Percentiles rank a stretch among this genome's conserved stretches.
Evolutionary conservation across 2,888 invertebrate genomes (phyloP).

Genomic region (Minunthozetes semirufus): DNA sequence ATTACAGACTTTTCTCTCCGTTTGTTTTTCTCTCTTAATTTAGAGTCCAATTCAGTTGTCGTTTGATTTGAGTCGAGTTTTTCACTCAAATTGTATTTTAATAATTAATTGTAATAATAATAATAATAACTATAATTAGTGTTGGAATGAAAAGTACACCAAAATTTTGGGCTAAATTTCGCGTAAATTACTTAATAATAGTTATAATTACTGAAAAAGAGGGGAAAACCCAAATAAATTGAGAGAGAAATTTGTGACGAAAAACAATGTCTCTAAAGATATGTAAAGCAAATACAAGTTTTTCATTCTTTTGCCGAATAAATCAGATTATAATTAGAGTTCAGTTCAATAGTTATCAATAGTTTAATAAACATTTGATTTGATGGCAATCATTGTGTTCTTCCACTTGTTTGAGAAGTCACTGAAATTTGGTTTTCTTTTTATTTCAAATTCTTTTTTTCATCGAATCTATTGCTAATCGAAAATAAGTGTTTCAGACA

Average conservation of each 20-base stretch:
- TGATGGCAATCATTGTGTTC: not conserved
- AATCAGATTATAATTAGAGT: conserved; percentile 18
- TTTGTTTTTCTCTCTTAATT: not conserved
- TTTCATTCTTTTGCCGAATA: not conserved
- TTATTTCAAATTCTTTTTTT: not conserved
- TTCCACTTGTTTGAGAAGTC: not conserved
- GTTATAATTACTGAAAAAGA: not conserved
- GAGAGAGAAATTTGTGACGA: not conserved
- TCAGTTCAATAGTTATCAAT: too few species aligned
- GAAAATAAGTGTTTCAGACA: not conserved
- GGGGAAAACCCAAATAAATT: not conserved
- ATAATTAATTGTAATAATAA: not conserved
- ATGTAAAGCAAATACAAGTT: not conserved
- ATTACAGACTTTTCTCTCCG: not conserved
- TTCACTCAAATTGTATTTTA: not conserved
- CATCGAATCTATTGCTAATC: not conserved
- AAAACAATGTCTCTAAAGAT: not conserved
- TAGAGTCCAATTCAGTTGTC: not conserved
- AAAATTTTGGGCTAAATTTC: not conserved
- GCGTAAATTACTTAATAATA: not conserved
- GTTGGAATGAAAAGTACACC: conserved; percentile 19
- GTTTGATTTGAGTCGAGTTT: not conserved
- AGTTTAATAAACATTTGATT: not conserved
- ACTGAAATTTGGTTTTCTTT: not conserved
- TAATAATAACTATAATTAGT: conserved; percentile 12